These are phyloP conservation scores for Drosophila kurseongensis DNA, from an alignment of 1,140 invertebrate genomes.

Conservation along the genomic window DNA sequence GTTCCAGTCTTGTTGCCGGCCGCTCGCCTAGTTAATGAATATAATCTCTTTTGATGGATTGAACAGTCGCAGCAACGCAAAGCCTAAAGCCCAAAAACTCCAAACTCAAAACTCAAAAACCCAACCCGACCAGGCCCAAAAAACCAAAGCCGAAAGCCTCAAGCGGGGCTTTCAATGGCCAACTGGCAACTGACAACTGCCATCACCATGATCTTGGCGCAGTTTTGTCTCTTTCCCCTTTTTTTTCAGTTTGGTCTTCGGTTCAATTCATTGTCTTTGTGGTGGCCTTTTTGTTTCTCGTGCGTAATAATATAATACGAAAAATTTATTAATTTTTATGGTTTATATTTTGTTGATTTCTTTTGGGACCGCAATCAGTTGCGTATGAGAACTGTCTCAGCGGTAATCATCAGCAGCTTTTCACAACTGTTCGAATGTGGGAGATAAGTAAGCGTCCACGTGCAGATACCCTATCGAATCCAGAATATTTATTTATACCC, in stretches of 20 bases:
- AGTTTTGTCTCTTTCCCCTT: constrained; percentile 33
- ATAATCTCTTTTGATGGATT: constrained; percentile 82
- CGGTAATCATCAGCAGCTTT: constrained; percentile 54
- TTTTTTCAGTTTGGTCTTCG: constrained; percentile 47
- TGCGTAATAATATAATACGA: constrained; percentile 73
- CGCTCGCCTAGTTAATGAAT: constrained; percentile 75
- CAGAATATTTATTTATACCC: background rate
- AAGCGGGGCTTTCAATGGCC: constrained; percentile 48
- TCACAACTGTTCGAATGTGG: constrained; percentile 26
- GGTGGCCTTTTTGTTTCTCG: constrained; percentile 43
- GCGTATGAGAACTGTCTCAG: constrained; percentile 40
- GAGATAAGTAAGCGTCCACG: constrained; percentile 10
- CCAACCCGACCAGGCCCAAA: constrained; percentile 11
- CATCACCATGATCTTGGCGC: constrained; percentile 62
- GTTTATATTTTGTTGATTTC: constrained; percentile 71
- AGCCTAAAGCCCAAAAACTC: background rate
- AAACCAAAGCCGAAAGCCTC: constrained; percentile 12
- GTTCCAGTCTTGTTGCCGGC: constrained; percentile 28
- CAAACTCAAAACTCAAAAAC: background rate
- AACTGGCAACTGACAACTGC: constrained; percentile 48
- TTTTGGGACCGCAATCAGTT: constrained; percentile 42
- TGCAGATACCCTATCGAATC: constrained; percentile 45
- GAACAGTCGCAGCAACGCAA: constrained; percentile 50
- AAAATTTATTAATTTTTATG: constrained; percentile 79
- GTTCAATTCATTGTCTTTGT: constrained; percentile 65